Percentiles rank a stretch among this genome's conserved stretches.
Conservation (phyloP, 2,797 vertebrate species). For the Clarias pachynema region DNA sequence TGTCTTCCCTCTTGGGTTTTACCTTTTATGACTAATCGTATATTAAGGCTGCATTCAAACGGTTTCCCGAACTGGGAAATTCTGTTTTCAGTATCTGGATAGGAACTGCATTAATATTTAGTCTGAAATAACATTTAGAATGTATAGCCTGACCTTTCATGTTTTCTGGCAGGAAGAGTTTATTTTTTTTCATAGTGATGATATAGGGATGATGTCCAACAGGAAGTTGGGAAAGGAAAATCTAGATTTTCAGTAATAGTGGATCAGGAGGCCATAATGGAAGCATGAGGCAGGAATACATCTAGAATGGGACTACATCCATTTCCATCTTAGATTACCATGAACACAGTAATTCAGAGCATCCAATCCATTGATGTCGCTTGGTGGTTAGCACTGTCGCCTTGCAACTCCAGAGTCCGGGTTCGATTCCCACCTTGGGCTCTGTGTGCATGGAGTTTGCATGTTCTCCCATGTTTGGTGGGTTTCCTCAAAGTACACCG, state of each 20-base stretch:
- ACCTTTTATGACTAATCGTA: not conserved
- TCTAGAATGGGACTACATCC: not conserved
- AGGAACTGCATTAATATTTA: not conserved
- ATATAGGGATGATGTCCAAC: not conserved
- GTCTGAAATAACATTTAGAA: not conserved
- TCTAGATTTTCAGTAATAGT: not conserved
- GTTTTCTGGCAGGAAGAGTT: not conserved
- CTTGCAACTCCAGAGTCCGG: too few relatives aligned
- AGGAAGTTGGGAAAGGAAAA: not conserved
- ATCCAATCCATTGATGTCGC: not conserved
- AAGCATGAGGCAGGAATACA: not conserved
- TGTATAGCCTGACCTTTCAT: not conserved
- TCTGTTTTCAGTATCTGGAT: not conserved
- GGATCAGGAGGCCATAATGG: not conserved
- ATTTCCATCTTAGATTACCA: not conserved
- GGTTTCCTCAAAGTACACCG: too few relatives aligned
- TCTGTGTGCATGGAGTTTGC: too few relatives aligned
- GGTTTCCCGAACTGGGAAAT: not conserved
- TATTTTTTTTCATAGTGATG: not conserved
- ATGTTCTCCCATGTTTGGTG: too few relatives aligned
- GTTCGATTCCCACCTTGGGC: too few relatives aligned
- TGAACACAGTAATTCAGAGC: not conserved
- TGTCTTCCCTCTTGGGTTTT: not conserved
- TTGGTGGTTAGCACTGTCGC: too few relatives aligned
- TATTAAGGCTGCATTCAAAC: not conserved